Conservation (phyloP, 2,888 invertebrate genomes). For the Petrophora chlorosata region DNA sequence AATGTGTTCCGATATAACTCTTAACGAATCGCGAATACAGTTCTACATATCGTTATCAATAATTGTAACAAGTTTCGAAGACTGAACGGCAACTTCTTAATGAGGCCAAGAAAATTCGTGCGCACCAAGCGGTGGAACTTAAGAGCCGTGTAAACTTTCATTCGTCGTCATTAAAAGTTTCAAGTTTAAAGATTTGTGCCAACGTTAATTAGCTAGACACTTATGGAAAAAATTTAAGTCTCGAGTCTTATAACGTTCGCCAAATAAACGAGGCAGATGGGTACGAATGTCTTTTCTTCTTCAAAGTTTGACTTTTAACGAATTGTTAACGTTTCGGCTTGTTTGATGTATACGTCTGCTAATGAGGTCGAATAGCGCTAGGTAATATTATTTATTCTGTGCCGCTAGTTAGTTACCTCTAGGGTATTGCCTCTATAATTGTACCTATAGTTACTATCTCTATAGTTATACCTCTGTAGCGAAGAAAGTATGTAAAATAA, state of each 20-base stretch:
- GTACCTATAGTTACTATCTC: too few species aligned
- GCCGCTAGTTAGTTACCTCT: not conserved
- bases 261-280: constrained; percentile 43
- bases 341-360: constrained; percentile 21
- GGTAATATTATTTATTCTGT: too few species aligned
- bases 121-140: constrained; percentile 67
- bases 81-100: constrained; percentile 74
- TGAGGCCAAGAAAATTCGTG: constrained; percentile 77
- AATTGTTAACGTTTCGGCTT: constrained; percentile 19
- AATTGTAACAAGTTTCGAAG: constrained; percentile 66
- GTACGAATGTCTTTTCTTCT: constrained; percentile 17
- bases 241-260: too few species aligned
- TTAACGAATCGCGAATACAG: constrained; percentile 38
- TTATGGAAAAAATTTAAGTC: constrained; percentile 63
- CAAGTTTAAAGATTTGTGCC: constrained; percentile 76
- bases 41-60: constrained; percentile 64
- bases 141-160: constrained; percentile 78
- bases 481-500: too few species aligned
- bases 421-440: too few species aligned
- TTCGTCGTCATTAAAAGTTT: constrained; percentile 81
- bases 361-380: constrained; percentile 19
- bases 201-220: constrained; percentile 77
- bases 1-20: constrained; percentile 25
- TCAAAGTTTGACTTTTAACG: constrained; percentile 15
- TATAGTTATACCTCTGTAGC: not conserved